Base-by-base conservation (phyloP, 1,140 invertebrate genomes). In the Sitophilus oryzae region DNA sequence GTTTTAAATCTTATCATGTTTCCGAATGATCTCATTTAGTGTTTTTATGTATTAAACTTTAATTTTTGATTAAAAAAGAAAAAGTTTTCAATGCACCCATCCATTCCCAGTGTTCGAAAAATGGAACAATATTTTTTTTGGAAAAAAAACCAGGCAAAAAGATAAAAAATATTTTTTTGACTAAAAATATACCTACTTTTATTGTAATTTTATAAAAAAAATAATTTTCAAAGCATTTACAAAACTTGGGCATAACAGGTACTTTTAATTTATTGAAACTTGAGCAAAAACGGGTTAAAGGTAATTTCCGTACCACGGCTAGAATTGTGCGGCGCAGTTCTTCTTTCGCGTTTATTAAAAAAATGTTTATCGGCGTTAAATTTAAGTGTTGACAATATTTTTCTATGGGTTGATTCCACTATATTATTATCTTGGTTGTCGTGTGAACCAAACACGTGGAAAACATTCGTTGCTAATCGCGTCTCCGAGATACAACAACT, bases 361-460 rank as follows among this genome's bases (percentile, higher is more conserved):
- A 60, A 11, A 30, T 20, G 6, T 14, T 10, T 46, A 38, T 14
- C 49, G 5, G 14, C 36, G 14, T 11, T 50, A 9, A 35, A 52
- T 4, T 16, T 50, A 10, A 25, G 22, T n/a, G 40, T 37, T 22
- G 21, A 38, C 2, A 25, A 64, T 3, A 51, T 66, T 1, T 60
- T 52, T 23, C 68, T 66, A 52, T 73, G 73, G 71, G 68, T 64
- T 0, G 68, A 75, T 47, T 73, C 69, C 3, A 70, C 65, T 0
- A 65, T 71, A 3, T 70, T 73, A 2, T 41, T 73, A 15, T 59
- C 62, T 4, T 74, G 43, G 42, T 49, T 75, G 2, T 34, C 48
- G 47, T 51, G 42, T 11, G 19, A 55, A 19, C 37, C 67, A 4
- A 48, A 52, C 8, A 48, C 40, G 25, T 68, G 62, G 60, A 64